Evolutionary conservation across 1,140 invertebrate genomes (phyloP), one percentile per base, ranked within the genome.

Genomic region (Calephelis virginiensis): DNA sequence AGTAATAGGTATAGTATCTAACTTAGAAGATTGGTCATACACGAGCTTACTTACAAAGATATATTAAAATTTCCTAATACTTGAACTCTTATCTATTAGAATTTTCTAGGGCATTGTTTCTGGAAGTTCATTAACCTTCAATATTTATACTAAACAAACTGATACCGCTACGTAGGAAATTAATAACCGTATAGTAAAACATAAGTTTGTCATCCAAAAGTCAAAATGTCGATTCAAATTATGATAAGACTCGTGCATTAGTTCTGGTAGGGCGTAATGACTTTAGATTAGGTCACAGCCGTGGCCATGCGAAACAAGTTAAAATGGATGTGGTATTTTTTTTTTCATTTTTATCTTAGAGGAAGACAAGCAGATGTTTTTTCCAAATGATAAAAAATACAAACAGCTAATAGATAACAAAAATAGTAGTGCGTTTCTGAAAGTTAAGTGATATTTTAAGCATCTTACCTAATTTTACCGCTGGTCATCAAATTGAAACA

Each of bases 121-220:
- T 63, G 53, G 59, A 67, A 69, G 71, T 67, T 75, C 76, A 80
- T 71, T 76, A 71, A 74, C 74, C 75, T 59, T 63, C 56, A 61
- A 64, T 70, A 37, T 48, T 76, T 68, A 67, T 71, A 77, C 70
- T 85, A 72, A 83, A 78, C 76, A 76, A 76, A 73, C 73, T 70
- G 66, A 74, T 84, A 82, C 69, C 73, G 74, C 73, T 77, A 78
- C 68, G 7, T 43, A 71, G 50, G 49, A 77, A 88, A 89, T 86
- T 90, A 90, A 88, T 90, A 86, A 88, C 83, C 86, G 86, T 89
- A 80, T 68, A 83, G 80, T 76, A 85, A 87, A 87, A 90, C 83
- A 85, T 75, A 77, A 81, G 83, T 86, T 87, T 87, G 86, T 87
- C 86, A 86, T 87, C 82, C 81, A 81, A 86, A 86, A 83, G 78